Base-by-base conservation (phyloP, 2,113 vertebrate genomes). In the Chlorocebus sabaeus region DNA sequence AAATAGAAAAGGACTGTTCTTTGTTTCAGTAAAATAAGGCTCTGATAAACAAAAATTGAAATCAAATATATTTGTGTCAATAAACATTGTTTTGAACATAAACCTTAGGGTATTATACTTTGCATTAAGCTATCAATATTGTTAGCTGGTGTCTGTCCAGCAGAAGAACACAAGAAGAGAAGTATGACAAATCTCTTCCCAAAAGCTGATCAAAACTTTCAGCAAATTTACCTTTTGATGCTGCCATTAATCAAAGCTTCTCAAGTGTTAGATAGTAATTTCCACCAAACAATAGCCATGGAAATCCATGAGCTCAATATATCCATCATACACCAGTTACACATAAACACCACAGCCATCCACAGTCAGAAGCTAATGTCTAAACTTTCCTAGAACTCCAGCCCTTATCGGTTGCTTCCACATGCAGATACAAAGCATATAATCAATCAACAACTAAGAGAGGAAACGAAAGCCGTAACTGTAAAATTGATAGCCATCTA, bases 211-310 rank as follows among this genome's bases (percentile, higher is more conserved):
- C 50, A 92, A 89, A 92, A 23, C 80, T 92, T 90, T 59, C 59
- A 93, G 95, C 61, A 84, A 96, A 70, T 90, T 84, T 91, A 57
- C 70, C 57, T 90, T 95, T 90, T 70, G 96, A 68, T 23, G 61
- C 18, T 4, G n/a, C 45, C 81, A 23, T 95, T 92, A 64, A 90
- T 67, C 45, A 96, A 83, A 76, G 22, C 32, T 85, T 90, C 48
- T 64, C 48, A 55, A 84, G 45, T 86, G 30, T 78, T 87, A 86
- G n/a, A 38, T 14, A 59, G 55, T 35, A 55, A 59, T 76, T 85
- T 83, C 50, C 40, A 96, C 73, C n/a, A n/a, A 95, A 93, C 83
- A 87, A 50, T 8, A 55, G 32, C 61, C 38, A 83, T 40, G 50
- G 87, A 89, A 92, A 96, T 67, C 83, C 64, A 80, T 17, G 16